phyloP scores from a whole-genome alignment of 2,113 vertebrate species.

The Columbina picui region DNA sequence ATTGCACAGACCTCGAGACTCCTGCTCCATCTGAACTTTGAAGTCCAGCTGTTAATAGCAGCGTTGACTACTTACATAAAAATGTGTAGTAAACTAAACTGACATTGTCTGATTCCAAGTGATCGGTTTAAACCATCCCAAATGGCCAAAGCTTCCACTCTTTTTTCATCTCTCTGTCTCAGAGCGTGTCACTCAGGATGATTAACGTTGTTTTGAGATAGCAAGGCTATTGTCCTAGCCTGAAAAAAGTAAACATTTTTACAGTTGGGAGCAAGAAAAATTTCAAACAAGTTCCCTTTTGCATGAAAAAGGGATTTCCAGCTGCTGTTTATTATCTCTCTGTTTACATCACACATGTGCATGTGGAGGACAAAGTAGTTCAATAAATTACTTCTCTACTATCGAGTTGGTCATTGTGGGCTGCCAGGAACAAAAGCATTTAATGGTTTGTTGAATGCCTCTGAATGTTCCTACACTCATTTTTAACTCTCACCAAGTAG shows the following conservation, averaged over 20 bases:
- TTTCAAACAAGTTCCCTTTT: constrained; percentile 38
- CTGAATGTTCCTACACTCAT: neutral
- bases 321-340: constrained; percentile 71
- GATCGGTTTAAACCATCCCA: neutral
- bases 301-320: constrained; percentile 57
- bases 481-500: constrained; percentile 45
- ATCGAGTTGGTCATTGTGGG: neutral
- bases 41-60: constrained; percentile 68
- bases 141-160: neutral
- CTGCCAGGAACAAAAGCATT: constrained; percentile 50
- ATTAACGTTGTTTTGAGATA: neutral
- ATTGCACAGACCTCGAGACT: constrained; percentile 45
- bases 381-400: constrained; percentile 55
- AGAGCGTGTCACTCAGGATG: neutral
- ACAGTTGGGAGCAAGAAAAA: constrained; percentile 63
- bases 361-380: constrained; percentile 60
- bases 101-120: constrained; percentile 39
- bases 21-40: constrained; percentile 52
- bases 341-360: constrained; percentile 68
- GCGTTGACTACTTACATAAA: constrained; percentile 35
- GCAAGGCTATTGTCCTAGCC: neutral
- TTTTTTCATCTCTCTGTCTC: neutral
- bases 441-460: constrained; percentile 47
- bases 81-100: neutral
- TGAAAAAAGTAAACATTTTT: constrained; percentile 55